Evolutionary conservation across 2,113 vertebrate genomes (phyloP).

Genomic region (Rallus limicola): DNA sequence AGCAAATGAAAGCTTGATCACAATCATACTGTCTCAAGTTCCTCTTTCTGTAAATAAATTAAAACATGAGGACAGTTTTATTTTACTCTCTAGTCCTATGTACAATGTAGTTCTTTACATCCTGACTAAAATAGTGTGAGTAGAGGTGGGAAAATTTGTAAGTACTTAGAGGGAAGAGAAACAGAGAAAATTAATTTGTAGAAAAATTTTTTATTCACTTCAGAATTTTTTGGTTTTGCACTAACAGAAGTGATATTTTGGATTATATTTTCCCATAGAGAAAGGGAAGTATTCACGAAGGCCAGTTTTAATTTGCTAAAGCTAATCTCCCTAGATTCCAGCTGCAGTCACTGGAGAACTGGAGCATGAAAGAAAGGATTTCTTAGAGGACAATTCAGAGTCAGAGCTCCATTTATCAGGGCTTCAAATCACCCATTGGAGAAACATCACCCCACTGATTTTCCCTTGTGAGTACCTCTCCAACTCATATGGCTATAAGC

Average conservation of each 20-base stretch:
- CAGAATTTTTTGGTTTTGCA: neutral
- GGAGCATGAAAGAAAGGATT: neutral
- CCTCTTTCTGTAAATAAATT: slow-evolving; percentile 41
- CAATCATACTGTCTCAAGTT: neutral
- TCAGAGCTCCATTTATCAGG: neutral
- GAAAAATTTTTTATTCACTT: neutral
- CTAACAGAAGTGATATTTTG: neutral
- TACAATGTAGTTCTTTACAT: neutral
- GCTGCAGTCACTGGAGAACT: neutral
- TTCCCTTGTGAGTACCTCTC: neutral
- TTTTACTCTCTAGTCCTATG: slow-evolving; percentile 21
- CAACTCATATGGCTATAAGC: neutral
- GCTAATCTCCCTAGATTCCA: neutral
- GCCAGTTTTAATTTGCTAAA: neutral
- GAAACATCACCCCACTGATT: neutral
- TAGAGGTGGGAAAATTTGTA: neutral
- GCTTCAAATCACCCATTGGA: neutral
- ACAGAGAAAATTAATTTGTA: neutral
- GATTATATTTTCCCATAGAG: neutral
- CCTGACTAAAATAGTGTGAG: neutral
- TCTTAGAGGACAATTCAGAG: neutral
- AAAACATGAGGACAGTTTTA: slow-evolving; percentile 1
- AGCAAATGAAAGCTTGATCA: neutral
- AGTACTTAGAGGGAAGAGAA: neutral
- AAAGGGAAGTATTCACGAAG: neutral